Base-by-base conservation (phyloP, 2,888 invertebrate species). In the Camponotus fellah region DNA sequence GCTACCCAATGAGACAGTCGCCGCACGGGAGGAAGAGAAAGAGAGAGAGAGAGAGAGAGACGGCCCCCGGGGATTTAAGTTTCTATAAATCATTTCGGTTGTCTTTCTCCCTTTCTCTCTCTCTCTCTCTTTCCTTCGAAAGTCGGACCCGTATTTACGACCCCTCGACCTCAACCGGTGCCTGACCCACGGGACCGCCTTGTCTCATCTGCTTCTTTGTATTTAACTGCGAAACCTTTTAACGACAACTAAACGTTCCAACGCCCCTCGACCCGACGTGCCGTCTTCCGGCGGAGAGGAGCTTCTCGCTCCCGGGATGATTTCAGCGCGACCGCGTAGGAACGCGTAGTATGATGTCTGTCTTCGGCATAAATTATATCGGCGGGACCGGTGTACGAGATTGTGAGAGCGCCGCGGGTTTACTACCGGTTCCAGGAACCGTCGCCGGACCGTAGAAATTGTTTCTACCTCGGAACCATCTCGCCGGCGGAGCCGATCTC, bases 11-110 rank as follows among this genome's bases (percentile, higher is more conserved):
- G 87, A 87, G 88, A 87, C 77, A 53, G 65, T 34, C 40, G 72
- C 53, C 53, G 14, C 34, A 21, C 17, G 71, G 2, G 43, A 65
- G 46, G 26, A 56, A 79, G 60, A 46, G 37, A 79, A 75, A 65
- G 60, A 62, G 71, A 74, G 40, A 56, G 21, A 58, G 12, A 26
- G 26, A 26, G 26, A 26, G 26, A 26, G 26, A 26, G 26, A 49
- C 49, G 49, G 80, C 91, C 91, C 91, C 89, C 88, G 87, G 92
- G 92, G 91, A 93, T 92, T 93, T 93, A 93, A 92, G 93, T 94
- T 94, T 94, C 94, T 93, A 94, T 95, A 95, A 94, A 95, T 94
- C 95, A 94, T 94, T 90, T 91, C 83, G 89, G 91, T 92, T 92
- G n/a, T 53, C n/a, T n/a, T 8, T 53, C 53, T 14, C 46, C 14